Evolutionary conservation across 2,888 invertebrate species (phyloP).

Genomic region (Lasiommata megera): DNA sequence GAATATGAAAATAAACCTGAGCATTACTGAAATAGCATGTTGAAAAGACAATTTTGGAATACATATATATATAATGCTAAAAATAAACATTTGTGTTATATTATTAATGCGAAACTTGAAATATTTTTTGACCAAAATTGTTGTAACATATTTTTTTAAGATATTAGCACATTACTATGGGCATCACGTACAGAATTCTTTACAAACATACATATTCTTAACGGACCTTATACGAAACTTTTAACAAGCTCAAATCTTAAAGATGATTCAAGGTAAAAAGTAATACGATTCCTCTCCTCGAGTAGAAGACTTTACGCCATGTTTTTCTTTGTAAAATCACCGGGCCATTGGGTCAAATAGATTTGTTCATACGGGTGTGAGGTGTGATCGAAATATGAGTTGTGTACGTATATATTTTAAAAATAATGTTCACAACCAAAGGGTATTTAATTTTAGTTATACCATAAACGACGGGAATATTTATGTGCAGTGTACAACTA

Average conservation of each 20-base stretch:
- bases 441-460: too few relatives aligned
- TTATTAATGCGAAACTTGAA: constrained; percentile 7
- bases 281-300: background rate
- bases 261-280: constrained; percentile 21
- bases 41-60: background rate
- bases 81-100: background rate
- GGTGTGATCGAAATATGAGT: too few relatives aligned
- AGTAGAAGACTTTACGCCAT: background rate
- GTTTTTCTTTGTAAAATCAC: background rate
- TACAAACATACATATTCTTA: constrained; percentile 14
- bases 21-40: background rate
- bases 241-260: constrained; percentile 36
- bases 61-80: background rate
- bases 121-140: constrained; percentile 13
- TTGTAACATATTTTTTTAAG: constrained; percentile 8
- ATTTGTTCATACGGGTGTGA: too few relatives aligned
- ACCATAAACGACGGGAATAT: too few relatives aligned
- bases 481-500: too few relatives aligned
- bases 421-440: too few relatives aligned
- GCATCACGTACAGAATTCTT: constrained; percentile 28
- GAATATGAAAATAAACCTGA: too few relatives aligned
- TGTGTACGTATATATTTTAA: too few relatives aligned
- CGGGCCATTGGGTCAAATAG: background rate
- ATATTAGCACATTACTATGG: constrained; percentile 14
- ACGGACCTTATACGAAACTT: constrained; percentile 35